Evolutionary conservation across 2,113 vertebrate genomes (phyloP), one percentile per base, ranked within the genome.

Genomic region (Lamprotornis superbus): DNA sequence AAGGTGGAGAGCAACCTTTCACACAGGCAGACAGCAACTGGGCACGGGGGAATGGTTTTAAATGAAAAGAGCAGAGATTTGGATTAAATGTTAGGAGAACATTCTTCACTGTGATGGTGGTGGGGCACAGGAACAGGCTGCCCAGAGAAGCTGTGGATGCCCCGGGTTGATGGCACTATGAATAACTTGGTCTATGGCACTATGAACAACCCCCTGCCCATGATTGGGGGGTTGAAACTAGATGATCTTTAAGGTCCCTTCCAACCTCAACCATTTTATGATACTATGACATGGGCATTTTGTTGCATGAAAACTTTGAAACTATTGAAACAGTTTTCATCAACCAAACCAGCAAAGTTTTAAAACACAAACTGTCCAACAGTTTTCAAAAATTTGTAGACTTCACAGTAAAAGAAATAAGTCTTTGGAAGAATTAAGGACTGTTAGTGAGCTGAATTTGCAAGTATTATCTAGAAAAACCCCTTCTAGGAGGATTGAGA

Each of bases 21-120:
- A 55, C 31, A 19, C 9, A 35, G 25, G 42, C 37, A 47, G 55
- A 31, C 24, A 55, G 35, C 0, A 0, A 42, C 1, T 22, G 35
- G 30, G 42, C 18, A 77, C 42, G 40, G 21, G 19, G 6, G 23
- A 42, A 49, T 17, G 31, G 14, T 77, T 77, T 56, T 31, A 69
- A 69, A n/a, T 33, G 13, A 44, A 39, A 73, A 49, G 39, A 74
- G 28, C 15, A 74, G 16, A 53, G 15, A 83, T 76, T 37, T 28
- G 42, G 15, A 22, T 56, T 28, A 56, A 60, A 63, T 49, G 10
- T 33, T 23, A 42, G 25, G 35, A 69, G 21, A 18, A 31, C 37
- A 35, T 42, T 75, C 13, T 47, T 55, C 37, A 23, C 35, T 61
- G 14, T 6, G 5, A 42, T 47, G 31, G 9, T 53, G 31, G 11